phyloP scores from a whole-genome alignment of 2,888 invertebrate genomes.

The Coelopa pilipes region DNA sequence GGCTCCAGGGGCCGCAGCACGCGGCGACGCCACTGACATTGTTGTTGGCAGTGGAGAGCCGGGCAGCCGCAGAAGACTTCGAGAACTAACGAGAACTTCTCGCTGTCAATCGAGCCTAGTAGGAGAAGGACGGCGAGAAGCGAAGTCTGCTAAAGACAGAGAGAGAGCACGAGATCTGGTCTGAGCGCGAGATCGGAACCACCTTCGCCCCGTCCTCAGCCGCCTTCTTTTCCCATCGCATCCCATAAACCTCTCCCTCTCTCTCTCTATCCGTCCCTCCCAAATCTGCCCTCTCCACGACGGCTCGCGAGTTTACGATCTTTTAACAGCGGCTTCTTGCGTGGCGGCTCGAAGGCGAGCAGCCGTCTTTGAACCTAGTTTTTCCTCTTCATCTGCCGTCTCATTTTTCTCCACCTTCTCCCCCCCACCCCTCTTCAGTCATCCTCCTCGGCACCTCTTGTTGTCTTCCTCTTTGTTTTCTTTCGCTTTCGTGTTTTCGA shows the following conservation, averaged over 20 bases:
- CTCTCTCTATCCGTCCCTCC: slow-evolving; percentile 10
- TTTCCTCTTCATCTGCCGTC: not conserved
- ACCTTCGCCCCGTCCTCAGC: not conserved
- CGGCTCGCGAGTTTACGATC: slow-evolving; percentile 8
- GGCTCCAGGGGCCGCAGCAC: not conserved
- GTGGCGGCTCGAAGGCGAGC: slow-evolving; percentile 10
- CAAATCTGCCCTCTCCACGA: not conserved
- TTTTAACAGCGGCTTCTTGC: slow-evolving; percentile 25
- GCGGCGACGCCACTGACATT: not conserved
- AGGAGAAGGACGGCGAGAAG: not conserved
- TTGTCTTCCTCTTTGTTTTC: not conserved
- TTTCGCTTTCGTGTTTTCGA: not conserved
- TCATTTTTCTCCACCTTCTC: no score
- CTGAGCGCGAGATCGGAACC: not conserved
- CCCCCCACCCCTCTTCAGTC: no score
- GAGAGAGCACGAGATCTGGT: not conserved
- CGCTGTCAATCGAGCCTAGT: slow-evolving; percentile 11
- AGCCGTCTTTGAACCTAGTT: slow-evolving; percentile 16
- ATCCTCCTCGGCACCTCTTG: not conserved
- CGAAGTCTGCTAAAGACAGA: not conserved
- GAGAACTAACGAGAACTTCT: slow-evolving; percentile 14
- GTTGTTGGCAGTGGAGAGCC: not conserved
- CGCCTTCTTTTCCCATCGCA: not conserved
- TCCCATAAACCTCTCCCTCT: not conserved
- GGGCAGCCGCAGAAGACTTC: not conserved